Evolutionary conservation across 2,797 vertebrate genomes (phyloP).

Genomic region (Bufotes viridis): DNA sequence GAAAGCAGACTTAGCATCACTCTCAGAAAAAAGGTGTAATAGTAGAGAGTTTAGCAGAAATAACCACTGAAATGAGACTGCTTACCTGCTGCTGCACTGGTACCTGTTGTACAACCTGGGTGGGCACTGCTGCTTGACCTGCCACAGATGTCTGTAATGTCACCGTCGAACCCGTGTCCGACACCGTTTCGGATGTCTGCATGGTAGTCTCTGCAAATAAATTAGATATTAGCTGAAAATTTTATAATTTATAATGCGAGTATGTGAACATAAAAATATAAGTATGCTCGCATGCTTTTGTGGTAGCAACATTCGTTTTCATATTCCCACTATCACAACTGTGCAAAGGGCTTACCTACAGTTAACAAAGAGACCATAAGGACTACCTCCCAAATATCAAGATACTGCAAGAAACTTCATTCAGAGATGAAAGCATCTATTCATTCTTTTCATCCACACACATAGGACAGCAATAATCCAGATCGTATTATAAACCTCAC

Average conservation of each 20-base stretch:
- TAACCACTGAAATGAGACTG: background rate
- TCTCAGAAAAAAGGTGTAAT: background rate
- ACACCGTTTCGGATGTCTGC: slow-evolving; percentile 83
- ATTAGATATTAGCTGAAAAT: slow-evolving; percentile 45
- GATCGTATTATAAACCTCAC: background rate
- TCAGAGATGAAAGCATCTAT: background rate
- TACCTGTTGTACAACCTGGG: slow-evolving; percentile 82
- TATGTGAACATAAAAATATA: background rate
- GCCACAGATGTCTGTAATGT: slow-evolving; percentile 82
- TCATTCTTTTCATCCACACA: background rate
- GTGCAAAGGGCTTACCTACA: background rate
- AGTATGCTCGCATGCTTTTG: background rate
- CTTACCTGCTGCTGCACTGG: slow-evolving; percentile 83
- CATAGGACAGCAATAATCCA: background rate
- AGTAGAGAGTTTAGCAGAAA: background rate
- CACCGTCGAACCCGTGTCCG: slow-evolving; percentile 82
- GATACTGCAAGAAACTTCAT: background rate
- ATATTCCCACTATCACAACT: background rate
- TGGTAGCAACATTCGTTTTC: background rate
- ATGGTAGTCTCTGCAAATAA: slow-evolving; percentile 76
- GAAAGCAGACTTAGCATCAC: background rate
- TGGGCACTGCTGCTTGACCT: slow-evolving; percentile 82
- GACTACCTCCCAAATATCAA: background rate
- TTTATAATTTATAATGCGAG: background rate
- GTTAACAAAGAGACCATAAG: background rate